A percentile compares a stretch with the other conserved stretches of the same genome.
Evolutionary conservation across 2,113 vertebrate genomes (phyloP).

Genomic region (Microcebus jonahi): DNA sequence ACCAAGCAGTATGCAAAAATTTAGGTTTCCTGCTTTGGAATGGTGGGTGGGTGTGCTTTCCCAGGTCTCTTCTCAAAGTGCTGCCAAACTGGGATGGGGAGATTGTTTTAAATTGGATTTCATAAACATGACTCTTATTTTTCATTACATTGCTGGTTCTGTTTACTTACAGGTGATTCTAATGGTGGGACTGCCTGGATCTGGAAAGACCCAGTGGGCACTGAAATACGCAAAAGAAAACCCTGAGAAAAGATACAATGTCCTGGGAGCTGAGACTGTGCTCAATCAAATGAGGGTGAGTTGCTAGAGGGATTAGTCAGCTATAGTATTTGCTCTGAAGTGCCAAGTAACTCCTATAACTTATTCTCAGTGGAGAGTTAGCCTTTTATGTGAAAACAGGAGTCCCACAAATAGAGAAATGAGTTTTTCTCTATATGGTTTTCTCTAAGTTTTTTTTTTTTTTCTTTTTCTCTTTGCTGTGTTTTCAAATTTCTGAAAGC

Average conservation of each 20-base stretch:
- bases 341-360: neutral
- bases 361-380: neutral
- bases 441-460: neutral
- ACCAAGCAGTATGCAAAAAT: neutral
- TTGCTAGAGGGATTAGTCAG: neutral
- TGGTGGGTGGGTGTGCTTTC: neutral
- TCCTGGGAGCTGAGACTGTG: constrained; percentile 89
- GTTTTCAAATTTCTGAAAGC: constrained; percentile 29
- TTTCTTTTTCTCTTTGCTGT: neutral
- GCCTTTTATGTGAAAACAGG: neutral
- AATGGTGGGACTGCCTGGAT: constrained; percentile 93
- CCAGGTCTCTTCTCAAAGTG: neutral
- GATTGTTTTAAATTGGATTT: neutral
- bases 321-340: neutral
- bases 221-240: constrained; percentile 86
- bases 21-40: neutral
- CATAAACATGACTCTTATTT: neutral
- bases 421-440: neutral
- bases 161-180: constrained; percentile 86
- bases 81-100: neutral
- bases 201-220: constrained; percentile 93
- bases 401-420: neutral
- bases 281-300: constrained; percentile 91
- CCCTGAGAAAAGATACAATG: constrained; percentile 88
- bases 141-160: neutral